phyloP scores from a whole-genome alignment of 1,140 invertebrate species.

The Caenorhabditis latens region DNA sequence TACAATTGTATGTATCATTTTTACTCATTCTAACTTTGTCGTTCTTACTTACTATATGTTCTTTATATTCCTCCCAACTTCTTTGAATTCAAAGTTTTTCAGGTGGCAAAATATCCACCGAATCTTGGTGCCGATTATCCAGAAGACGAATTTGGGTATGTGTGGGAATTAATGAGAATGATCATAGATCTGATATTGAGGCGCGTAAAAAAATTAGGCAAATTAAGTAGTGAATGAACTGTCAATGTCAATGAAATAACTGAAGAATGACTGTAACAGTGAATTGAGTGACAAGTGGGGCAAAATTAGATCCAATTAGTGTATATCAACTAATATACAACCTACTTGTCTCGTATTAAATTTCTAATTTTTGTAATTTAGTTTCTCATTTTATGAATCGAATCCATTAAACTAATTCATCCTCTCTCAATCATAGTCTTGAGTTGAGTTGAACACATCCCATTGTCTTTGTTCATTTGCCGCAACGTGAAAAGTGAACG shows the following conservation, averaged over 20 bases:
- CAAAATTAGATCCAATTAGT: too few species aligned
- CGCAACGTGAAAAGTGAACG: conserved; percentile 19
- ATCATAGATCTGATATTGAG: neutral
- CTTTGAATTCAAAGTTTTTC: neutral
- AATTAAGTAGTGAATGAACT: neutral
- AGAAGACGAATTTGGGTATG: conserved; percentile 39
- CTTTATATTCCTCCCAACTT: neutral
- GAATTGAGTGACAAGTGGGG: too few species aligned
- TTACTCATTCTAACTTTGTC: neutral
- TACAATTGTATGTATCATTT: too few species aligned
- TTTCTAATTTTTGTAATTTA: too few species aligned
- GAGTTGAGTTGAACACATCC: neutral
- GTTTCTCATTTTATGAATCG: too few species aligned
- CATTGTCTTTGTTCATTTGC: conserved; percentile 10
- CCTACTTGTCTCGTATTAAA: too few species aligned
- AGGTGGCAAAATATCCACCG: conserved; percentile 42
- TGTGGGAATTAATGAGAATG: neutral
- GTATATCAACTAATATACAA: too few species aligned
- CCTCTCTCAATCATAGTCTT: neutral
- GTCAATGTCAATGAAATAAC: neutral
- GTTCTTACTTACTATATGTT: conserved; percentile 10
- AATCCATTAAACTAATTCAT: neutral
- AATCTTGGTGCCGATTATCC: conserved; percentile 35
- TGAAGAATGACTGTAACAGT: too few species aligned
- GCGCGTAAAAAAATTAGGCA: neutral